Percentiles rank a stretch among this genome's conserved stretches.
Evolutionary conservation across 1,140 invertebrate genomes (phyloP).

Genomic region (Cyclina sinensis): DNA sequence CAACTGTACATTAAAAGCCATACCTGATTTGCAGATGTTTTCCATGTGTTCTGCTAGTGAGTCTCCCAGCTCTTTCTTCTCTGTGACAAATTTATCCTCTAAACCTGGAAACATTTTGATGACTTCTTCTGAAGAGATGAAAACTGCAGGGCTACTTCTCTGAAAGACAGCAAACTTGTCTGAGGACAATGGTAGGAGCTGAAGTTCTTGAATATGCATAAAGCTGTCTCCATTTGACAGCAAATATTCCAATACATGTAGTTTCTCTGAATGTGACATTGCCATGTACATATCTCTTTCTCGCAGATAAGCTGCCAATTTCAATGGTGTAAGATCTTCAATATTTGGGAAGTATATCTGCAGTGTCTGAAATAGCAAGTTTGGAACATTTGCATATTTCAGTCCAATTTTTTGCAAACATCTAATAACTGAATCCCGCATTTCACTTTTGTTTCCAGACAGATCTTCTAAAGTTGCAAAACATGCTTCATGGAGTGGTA

Average conservation of each 20-base stretch:
- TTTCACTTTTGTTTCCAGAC: not conserved
- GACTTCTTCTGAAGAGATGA: not conserved
- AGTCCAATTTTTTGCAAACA: not conserved
- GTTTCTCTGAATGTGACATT: not conserved
- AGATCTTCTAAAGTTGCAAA: constrained; percentile 15
- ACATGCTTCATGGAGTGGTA: not conserved
- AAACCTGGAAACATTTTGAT: constrained; percentile 34
- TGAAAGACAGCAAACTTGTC: not conserved
- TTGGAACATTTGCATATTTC: constrained; percentile 9
- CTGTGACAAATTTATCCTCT: not conserved
- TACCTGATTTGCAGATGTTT: constrained; percentile 1
- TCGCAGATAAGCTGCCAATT: not conserved
- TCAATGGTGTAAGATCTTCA: not conserved
- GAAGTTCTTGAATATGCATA: not conserved
- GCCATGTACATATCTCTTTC: not conserved
- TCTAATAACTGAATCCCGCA: not conserved
- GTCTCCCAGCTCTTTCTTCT: not conserved
- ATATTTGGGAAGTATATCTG: not conserved
- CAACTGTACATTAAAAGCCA: no score
- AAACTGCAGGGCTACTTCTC: not conserved
- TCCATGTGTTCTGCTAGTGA: not conserved
- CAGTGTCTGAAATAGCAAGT: not conserved
- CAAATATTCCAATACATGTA: constrained; percentile 5
- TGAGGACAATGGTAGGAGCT: constrained; percentile 25
- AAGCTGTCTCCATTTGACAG: not conserved